Percentiles rank a stretch among this genome's conserved stretches.
Conservation (phyloP, 1,140 invertebrate genomes). For the Bombus difficillimus region DNA sequence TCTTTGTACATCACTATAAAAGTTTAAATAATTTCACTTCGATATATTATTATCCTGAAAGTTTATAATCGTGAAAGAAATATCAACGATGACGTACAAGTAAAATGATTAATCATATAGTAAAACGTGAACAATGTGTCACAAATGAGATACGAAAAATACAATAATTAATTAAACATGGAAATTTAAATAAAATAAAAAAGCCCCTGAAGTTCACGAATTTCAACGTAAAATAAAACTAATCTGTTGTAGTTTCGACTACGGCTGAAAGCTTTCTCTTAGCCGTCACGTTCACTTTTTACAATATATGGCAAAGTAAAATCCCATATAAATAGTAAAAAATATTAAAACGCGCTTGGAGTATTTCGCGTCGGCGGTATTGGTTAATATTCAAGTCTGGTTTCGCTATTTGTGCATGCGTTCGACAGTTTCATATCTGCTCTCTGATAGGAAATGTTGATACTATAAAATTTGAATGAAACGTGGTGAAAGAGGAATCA, state of each 20-base stretch:
- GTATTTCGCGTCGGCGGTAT: not conserved
- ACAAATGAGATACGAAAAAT: too few species aligned
- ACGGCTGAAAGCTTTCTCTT: not conserved
- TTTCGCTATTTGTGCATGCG: constrained; percentile 9
- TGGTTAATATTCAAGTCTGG: constrained; percentile 21
- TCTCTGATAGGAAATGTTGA: constrained; percentile 8
- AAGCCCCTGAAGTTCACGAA: too few species aligned
- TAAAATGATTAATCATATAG: not conserved
- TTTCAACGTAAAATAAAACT: not conserved
- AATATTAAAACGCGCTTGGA: constrained; percentile 8
- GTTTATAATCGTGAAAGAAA: not conserved
- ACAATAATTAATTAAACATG: not conserved
- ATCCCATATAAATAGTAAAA: not conserved
- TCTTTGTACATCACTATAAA: too few species aligned
- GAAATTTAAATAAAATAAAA: not conserved
- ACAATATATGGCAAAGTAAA: not conserved
- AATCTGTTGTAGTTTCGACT: constrained; percentile 9
- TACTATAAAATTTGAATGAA: constrained; percentile 8
- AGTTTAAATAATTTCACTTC: too few species aligned
- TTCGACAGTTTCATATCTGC: constrained; percentile 18
- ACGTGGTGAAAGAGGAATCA: not conserved
- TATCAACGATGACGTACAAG: too few species aligned
- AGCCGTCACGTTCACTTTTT: not conserved
- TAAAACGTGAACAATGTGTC: not conserved
- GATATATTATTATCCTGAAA: not conserved